Evolutionary conservation across 1,140 invertebrate genomes (phyloP).

Genomic region (Drosophila carrolli): DNA sequence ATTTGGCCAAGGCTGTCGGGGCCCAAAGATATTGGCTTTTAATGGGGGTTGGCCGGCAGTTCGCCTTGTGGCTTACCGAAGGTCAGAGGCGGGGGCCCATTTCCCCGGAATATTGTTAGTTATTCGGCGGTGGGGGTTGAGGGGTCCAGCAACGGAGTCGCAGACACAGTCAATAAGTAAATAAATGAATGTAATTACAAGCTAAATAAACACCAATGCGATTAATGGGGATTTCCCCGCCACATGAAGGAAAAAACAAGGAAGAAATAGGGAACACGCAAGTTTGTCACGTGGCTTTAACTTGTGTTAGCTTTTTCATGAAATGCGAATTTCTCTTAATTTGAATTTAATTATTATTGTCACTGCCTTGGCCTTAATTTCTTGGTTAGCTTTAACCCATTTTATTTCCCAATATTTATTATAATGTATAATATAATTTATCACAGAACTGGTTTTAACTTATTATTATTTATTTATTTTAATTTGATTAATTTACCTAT

Average conservation of each 20-base stretch:
- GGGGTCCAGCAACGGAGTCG: conserved; percentile 13
- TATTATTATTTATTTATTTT: no score
- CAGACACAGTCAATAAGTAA: conserved; percentile 84
- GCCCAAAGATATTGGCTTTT: conserved; percentile 81
- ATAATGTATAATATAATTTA: no score
- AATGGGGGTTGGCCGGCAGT: conserved; percentile 66
- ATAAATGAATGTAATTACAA: conserved; percentile 84
- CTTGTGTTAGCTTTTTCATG: no score
- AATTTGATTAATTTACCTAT: no score
- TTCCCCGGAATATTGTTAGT: conserved; percentile 66
- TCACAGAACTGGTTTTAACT: no score
- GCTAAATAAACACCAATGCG: conserved; percentile 84
- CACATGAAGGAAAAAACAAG: not conserved
- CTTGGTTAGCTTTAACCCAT: no score
- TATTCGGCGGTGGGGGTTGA: conserved; percentile 38
- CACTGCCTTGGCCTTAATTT: no score
- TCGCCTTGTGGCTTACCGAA: conserved; percentile 62
- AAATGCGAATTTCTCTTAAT: no score
- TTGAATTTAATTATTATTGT: no score
- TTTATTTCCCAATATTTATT: no score
- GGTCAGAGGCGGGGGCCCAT: conserved; percentile 44
- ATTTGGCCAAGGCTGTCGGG: conserved; percentile 51
- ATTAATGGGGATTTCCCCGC: conserved; percentile 62
- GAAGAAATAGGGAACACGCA: conserved; percentile 8
- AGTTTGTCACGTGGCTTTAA: conserved; percentile 31